Percentiles rank a stretch among this genome's conserved stretches.
Evolutionary conservation across 2,888 invertebrate genomes (phyloP).

Genomic region (Drepanosiphum platanoidis): DNA sequence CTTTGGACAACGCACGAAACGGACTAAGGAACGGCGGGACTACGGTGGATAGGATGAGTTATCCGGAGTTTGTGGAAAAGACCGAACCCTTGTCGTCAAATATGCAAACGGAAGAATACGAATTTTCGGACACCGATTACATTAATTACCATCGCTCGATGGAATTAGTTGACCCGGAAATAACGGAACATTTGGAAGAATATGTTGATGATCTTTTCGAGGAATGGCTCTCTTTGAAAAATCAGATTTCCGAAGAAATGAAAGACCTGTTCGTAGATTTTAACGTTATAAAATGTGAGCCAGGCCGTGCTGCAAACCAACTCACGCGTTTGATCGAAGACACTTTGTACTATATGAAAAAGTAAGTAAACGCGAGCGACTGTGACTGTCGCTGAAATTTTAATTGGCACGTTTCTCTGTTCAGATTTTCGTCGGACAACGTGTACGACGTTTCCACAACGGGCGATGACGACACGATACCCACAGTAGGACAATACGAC

Average conservation of each 20-base stretch:
- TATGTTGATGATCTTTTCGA: not conserved
- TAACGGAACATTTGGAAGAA: constrained; percentile 17
- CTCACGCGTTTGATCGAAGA: not conserved
- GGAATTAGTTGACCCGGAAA: constrained; percentile 14
- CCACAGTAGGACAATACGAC: not conserved
- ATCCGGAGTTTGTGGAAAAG: not conserved
- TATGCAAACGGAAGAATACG: not conserved
- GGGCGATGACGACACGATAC: not conserved
- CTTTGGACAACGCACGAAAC: not conserved
- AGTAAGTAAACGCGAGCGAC: no score
- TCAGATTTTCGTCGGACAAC: constrained; percentile 6
- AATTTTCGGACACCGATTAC: no score
- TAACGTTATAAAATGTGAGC: not conserved
- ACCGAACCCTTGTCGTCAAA: not conserved
- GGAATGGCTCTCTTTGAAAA: not conserved
- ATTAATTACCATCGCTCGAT: no score
- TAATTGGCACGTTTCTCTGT: not conserved
- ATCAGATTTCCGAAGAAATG: not conserved
- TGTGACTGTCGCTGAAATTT: not conserved
- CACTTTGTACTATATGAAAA: constrained; percentile 12
- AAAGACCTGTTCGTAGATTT: not conserved
- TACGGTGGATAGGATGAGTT: not conserved
- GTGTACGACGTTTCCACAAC: not conserved
- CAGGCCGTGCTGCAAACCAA: not conserved
- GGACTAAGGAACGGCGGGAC: not conserved